These are phyloP conservation scores for Orestias chungarensis DNA, from an alignment of 2,797 vertebrate genomes.

Conservation along the genomic window DNA sequence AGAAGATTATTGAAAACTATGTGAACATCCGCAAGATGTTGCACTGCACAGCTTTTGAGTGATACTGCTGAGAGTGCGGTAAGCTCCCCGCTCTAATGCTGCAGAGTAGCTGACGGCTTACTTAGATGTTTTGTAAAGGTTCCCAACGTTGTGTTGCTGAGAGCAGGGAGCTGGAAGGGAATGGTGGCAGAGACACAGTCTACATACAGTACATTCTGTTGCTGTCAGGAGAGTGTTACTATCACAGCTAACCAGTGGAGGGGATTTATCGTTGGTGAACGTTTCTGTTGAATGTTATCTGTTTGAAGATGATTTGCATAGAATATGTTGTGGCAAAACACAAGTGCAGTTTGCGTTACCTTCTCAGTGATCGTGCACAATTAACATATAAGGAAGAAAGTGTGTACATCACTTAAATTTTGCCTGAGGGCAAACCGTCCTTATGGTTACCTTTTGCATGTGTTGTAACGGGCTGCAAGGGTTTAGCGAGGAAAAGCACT, in stretches of 20 bases:
- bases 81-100: constrained; percentile 42
- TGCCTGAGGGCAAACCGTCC: constrained; percentile 35
- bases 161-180: constrained; percentile 64
- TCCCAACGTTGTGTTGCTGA: constrained; percentile 52
- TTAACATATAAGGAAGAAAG: constrained; percentile 35
- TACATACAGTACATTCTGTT: constrained; percentile 67
- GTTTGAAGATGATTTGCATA: constrained; percentile 8
- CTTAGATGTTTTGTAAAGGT: constrained; percentile 66
- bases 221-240: constrained; percentile 30
- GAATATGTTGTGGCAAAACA: neutral
- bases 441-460: constrained; percentile 10
- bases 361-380: constrained; percentile 2
- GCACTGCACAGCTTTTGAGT: constrained; percentile 12
- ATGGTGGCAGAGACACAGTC: constrained; percentile 27
- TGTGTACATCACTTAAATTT: neutral
- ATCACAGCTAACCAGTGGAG: constrained; percentile 32
- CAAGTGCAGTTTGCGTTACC: constrained; percentile 6
- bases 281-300: constrained; percentile 1
- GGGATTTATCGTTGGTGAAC: constrained; percentile 22
- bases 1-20: neutral
- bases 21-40: constrained; percentile 32
- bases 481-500: constrained; percentile 40
- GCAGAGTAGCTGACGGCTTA: constrained; percentile 47
- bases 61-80: constrained; percentile 33
- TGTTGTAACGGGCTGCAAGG: constrained; percentile 15